Conservation (phyloP, 2,797 vertebrate species). For the Choloepus didactylus region DNA sequence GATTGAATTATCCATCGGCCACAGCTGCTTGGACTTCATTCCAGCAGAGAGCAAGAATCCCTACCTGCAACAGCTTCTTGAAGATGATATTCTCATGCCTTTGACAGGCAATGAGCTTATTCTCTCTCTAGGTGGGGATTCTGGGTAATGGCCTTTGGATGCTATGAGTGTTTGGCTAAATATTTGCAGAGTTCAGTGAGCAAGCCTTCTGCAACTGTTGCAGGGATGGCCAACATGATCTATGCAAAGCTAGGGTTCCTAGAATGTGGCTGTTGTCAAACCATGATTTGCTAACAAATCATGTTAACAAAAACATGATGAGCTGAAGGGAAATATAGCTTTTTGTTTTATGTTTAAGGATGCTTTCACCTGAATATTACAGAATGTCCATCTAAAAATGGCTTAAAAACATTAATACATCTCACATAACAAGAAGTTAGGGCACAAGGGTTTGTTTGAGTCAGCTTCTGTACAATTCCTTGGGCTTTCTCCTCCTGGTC, state of each 20-base stretch:
- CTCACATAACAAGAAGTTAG: background rate
- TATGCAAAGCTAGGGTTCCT: background rate
- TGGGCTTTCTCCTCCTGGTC: background rate
- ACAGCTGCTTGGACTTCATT: background rate
- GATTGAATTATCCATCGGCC: background rate
- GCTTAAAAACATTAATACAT: conserved; percentile 4
- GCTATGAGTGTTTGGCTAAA: background rate
- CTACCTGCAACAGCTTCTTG: background rate
- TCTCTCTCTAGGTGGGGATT: background rate
- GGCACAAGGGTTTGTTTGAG: background rate
- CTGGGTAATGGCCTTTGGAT: background rate
- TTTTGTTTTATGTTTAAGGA: conserved; percentile 30
- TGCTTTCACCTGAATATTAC: background rate
- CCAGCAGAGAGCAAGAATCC: background rate
- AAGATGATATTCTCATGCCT: background rate
- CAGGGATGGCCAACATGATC: background rate
- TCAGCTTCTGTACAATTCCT: background rate
- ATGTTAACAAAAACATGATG: background rate
- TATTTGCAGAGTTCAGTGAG: background rate
- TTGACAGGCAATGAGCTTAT: background rate
- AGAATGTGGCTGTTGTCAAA: background rate
- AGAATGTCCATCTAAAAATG: background rate
- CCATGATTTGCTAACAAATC: too few species aligned
- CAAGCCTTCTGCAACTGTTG: background rate
- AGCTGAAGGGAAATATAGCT: background rate